Base-by-base conservation (phyloP, 2,797 vertebrate genomes). In the Sebastes melanostomus region DNA sequence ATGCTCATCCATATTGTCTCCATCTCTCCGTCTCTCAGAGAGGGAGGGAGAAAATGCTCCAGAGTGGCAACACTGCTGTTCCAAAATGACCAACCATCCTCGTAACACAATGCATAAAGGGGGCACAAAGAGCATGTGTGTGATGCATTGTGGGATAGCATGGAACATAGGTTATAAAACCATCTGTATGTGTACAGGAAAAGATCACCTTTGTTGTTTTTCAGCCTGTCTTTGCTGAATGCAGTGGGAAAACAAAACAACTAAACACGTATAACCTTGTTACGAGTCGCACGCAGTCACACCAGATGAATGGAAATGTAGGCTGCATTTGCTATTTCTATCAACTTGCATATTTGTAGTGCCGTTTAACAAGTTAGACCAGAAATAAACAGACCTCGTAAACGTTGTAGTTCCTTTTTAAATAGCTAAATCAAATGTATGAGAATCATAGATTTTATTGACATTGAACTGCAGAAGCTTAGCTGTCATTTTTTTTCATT, bases 1-100 rank as follows among this genome's bases (percentile, higher is more conserved):
- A 20, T 50, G 58, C 8, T 70, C 72, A 16, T 66, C n/a, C 63
- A 70, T 38, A 76, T 80, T 80, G 70, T n/a, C 50, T 74, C 30
- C 24, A 6, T 34, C 32, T 27, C 24, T 14, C 27, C 20, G 20
- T 75, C 30, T 32, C 10, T 59, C 27, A 34, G 60, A 42, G 52
- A 71, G 38, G 10, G 24, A 54, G 58, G 9, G 9, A 52, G 56
- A 10, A 85, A 76, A 68, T 46, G 9, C 18, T 54, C 2, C 18
- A 6, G 32, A 75, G 46, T 55, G 70, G 50, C 13, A 10, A n/a
- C 20, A 6, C 29, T n/a, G 56, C 18, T 46, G 62, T 63, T 59
- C 67, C 67, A 52, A 71, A 82, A 61, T 32, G 58, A 32, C 30
- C n/a, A 36, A 67, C 22, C 32, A 9, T 29, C 13, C 27, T 56